phyloP scores from a whole-genome alignment of 2,797 vertebrate species.

The Borostomias antarcticus region DNA sequence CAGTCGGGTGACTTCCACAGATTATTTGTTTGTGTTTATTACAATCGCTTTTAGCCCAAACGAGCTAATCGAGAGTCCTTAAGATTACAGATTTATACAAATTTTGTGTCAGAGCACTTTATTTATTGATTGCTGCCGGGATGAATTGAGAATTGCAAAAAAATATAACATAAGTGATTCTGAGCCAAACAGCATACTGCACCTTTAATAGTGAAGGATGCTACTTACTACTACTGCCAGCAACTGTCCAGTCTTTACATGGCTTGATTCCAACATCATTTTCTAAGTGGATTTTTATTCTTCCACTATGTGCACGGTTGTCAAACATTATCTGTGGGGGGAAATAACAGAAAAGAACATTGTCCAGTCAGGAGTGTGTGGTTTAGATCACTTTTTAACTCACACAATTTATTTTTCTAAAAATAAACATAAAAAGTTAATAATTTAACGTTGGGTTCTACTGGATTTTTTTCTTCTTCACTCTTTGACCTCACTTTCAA shows the following conservation, averaged over 20 bases:
- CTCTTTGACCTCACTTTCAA: neutral
- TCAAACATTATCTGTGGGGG: slow-evolving; percentile 86
- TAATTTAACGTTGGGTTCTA: neutral
- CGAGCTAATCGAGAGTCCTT: no score
- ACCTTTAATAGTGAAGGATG: neutral
- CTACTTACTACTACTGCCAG: slow-evolving; percentile 87
- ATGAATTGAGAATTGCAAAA: no score
- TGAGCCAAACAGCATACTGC: no score
- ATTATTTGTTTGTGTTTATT: no score
- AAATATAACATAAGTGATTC: no score
- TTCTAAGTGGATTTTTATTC: slow-evolving; percentile 85
- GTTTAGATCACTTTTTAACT: slow-evolving; percentile 2
- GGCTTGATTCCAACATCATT: slow-evolving; percentile 86
- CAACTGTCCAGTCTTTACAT: slow-evolving; percentile 90
- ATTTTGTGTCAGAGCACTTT: no score
- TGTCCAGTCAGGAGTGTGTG: neutral
- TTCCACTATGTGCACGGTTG: slow-evolving; percentile 92
- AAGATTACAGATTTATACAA: no score
- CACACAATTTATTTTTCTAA: neutral
- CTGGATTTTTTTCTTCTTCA: neutral
- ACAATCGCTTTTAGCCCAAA: no score
- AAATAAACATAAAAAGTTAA: no score
- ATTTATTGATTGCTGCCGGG: no score
- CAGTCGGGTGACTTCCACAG: no score
- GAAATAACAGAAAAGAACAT: slow-evolving; percentile 2